phyloP scores from a whole-genome alignment of 2,797 vertebrate species.

The Brotula barbata region DNA sequence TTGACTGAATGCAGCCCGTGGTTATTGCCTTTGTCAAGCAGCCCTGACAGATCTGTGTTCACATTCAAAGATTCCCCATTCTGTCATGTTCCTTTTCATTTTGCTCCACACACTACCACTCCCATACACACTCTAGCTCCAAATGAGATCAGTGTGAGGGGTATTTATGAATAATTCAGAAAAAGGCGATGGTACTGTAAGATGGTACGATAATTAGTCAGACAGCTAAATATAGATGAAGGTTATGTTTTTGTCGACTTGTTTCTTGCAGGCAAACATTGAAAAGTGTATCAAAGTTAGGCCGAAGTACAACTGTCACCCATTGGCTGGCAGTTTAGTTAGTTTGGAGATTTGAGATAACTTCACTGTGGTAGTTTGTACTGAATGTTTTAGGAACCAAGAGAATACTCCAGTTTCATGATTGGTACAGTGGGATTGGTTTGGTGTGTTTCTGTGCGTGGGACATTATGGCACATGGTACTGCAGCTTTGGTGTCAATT shows the following conservation, averaged over 20 bases:
- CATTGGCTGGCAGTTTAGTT: slow-evolving; percentile 20
- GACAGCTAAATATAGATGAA: slow-evolving; percentile 62
- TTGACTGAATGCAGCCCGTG: slow-evolving; percentile 38
- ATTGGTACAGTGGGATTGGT: too few species aligned
- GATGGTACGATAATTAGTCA: slow-evolving; percentile 64
- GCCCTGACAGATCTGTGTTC: slow-evolving; percentile 44
- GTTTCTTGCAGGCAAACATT: slow-evolving; percentile 38
- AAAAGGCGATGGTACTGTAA: slow-evolving; percentile 29
- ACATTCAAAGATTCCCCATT: slow-evolving; percentile 39
- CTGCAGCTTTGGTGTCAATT: too few species aligned
- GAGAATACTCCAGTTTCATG: too few species aligned
- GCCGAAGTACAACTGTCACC: slow-evolving; percentile 11
- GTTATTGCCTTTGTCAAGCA: slow-evolving; percentile 48
- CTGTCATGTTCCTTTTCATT: slow-evolving; percentile 27
- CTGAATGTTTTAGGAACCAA: too few species aligned
- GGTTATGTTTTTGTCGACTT: slow-evolving; percentile 42
- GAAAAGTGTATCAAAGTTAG: slow-evolving; percentile 19
- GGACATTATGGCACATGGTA: too few species aligned
- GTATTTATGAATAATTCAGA: slow-evolving; percentile 73
- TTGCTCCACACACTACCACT: slow-evolving; percentile 31
- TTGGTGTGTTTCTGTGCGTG: too few species aligned
- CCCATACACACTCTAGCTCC: too few species aligned
- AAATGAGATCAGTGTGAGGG: too few species aligned
- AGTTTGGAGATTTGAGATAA: not conserved
- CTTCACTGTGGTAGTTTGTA: too few species aligned